Percentiles rank a stretch among this genome's conserved stretches.
phyloP scores from a whole-genome alignment of 2,888 invertebrate species.

The Nemurella pictetii region DNA sequence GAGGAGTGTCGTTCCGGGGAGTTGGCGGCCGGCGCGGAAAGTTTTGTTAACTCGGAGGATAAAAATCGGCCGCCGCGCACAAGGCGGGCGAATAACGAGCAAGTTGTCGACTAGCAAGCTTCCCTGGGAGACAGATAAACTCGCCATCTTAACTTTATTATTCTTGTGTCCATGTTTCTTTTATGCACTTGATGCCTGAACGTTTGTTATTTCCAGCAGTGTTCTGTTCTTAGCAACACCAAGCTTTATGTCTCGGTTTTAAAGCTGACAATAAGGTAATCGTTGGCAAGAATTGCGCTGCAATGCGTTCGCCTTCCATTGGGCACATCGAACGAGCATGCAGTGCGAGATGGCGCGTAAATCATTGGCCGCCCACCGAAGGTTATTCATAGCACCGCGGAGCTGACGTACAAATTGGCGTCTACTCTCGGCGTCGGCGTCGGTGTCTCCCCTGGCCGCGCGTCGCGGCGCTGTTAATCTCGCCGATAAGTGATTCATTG shows the following conservation, averaged over 20 bases:
- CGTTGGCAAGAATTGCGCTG: no score
- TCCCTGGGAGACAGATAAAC: not conserved
- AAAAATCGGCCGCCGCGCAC: not conserved
- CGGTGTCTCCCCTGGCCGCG: no score
- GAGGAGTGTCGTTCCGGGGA: not conserved
- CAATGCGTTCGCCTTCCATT: no score
- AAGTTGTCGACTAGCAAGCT: not conserved
- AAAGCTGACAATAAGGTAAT: no score
- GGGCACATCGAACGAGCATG: no score
- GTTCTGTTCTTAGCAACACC: no score
- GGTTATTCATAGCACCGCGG: no score
- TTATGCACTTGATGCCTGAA: not conserved
- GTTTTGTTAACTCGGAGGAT: not conserved
- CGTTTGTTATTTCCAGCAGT: not conserved
- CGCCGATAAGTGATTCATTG: not conserved
- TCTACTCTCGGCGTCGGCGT: no score
- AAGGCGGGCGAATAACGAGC: not conserved
- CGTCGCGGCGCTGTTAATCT: not conserved
- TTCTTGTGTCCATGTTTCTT: not conserved
- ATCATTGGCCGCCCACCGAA: no score
- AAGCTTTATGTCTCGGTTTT: no score
- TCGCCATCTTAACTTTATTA: not conserved
- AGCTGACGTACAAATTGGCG: not conserved
- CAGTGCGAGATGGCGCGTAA: no score
- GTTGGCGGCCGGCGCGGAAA: not conserved